Evolutionary conservation across 2,888 invertebrate species (phyloP).

Genomic region (Netelia fuscicornis): DNA sequence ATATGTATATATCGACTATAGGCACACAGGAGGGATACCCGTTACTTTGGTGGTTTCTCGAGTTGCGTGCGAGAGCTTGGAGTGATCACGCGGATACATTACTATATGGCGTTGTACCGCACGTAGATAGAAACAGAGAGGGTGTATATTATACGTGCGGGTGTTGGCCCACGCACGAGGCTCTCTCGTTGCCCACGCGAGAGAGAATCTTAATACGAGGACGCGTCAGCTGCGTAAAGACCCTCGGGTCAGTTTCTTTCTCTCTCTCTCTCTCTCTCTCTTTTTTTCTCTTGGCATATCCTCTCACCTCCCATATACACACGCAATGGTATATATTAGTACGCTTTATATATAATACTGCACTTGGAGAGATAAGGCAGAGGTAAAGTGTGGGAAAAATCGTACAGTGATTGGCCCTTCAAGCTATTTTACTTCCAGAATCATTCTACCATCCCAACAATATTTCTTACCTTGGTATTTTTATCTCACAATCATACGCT

Average conservation of each 20-base stretch:
- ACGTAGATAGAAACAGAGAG: slow-evolving; percentile 21
- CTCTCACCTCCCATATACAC: slow-evolving; percentile 30
- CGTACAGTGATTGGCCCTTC: slow-evolving; percentile 21
- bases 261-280: slow-evolving; percentile 32
- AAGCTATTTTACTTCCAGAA: background rate
- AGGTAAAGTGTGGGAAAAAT: background rate
- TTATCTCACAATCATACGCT: background rate
- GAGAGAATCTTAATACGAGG: slow-evolving; percentile 72
- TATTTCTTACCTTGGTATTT: background rate
- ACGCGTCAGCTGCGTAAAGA: slow-evolving; percentile 81
- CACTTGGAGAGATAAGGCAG: slow-evolving; percentile 3
- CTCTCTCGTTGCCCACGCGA: slow-evolving; percentile 74
- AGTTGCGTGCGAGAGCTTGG: slow-evolving; percentile 58
- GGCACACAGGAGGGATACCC: slow-evolving; percentile 31
- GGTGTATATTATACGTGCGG: slow-evolving; percentile 71
- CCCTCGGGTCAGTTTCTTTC: slow-evolving; percentile 69
- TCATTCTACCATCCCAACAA: background rate
- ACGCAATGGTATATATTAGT: slow-evolving; percentile 11
- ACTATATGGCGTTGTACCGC: slow-evolving; percentile 49
- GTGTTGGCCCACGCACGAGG: slow-evolving; percentile 73
- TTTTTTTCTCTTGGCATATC: slow-evolving; percentile 49
- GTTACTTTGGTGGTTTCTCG: slow-evolving; percentile 63
- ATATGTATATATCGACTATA: slow-evolving; percentile 2
- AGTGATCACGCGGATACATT: slow-evolving; percentile 66
- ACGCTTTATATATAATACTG: background rate